A percentile compares a stretch with the other conserved stretches of the same genome.
These are phyloP conservation scores for Sturnira hondurensis DNA, from an alignment of 2,113 vertebrate species.

Conservation along the genomic window DNA sequence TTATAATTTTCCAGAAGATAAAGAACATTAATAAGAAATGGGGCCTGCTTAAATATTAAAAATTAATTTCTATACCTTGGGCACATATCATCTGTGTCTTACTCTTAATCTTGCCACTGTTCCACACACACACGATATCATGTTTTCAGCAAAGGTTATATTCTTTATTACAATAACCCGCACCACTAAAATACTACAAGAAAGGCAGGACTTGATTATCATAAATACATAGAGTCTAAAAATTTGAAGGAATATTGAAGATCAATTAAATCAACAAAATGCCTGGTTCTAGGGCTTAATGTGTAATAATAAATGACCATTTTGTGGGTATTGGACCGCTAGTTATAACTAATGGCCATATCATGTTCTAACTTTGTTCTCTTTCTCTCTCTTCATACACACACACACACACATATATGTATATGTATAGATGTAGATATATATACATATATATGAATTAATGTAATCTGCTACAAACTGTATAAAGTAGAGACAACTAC, in stretches of 20 bases:
- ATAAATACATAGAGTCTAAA: not conserved
- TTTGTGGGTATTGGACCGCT: not conserved
- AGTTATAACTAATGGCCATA: not conserved
- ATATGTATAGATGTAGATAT: no score
- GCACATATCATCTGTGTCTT: not conserved
- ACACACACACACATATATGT: not conserved
- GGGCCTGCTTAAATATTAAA: not conserved
- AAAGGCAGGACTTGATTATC: not conserved
- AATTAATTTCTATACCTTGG: not conserved
- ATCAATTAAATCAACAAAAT: not conserved
- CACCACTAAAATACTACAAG: not conserved
- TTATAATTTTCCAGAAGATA: not conserved
- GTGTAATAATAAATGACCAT: not conserved
- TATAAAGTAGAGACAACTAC: not conserved
- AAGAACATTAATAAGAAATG: not conserved
- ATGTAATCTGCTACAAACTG: not conserved
- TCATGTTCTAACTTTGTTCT: not conserved
- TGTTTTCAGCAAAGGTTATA: not conserved
- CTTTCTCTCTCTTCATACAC: no score
- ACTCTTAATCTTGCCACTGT: not conserved
- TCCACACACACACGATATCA: not conserved
- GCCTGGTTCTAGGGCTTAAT: not conserved
- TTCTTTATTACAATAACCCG: not conserved
- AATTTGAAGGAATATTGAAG: not conserved
- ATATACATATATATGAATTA: not conserved